Conservation (phyloP, 92 coral and sea anemone species). For the Phenganax marumi region DNA sequence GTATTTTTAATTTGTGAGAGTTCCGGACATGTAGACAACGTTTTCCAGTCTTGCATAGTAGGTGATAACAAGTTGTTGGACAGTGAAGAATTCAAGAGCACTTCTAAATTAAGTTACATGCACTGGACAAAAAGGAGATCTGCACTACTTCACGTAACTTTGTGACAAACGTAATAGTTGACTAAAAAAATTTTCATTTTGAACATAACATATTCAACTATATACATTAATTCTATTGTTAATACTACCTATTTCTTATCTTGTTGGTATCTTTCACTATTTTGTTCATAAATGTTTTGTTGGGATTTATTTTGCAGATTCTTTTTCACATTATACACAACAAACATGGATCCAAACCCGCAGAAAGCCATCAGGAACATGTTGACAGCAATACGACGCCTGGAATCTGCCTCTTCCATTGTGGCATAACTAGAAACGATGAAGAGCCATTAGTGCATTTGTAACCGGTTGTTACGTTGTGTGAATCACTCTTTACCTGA, state of each 20-base stretch:
- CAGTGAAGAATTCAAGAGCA: too few species aligned
- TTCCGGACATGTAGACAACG: too few species aligned
- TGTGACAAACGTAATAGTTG: too few species aligned
- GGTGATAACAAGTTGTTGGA: too few species aligned
- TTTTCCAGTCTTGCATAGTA: too few species aligned
- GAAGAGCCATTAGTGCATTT: not conserved
- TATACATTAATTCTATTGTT: not conserved
- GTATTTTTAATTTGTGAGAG: not conserved
- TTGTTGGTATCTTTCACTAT: conserved; percentile 28
- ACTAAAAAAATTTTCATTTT: too few species aligned
- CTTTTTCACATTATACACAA: conserved; percentile 34
- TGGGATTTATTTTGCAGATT: conserved; percentile 24
- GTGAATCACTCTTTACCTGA: conserved; percentile 8
- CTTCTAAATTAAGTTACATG: too few species aligned
- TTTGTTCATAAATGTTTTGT: conserved; percentile 29
- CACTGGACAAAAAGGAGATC: too few species aligned
- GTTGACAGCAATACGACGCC: conserved; percentile 33
- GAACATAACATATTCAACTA: not conserved
- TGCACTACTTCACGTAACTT: too few species aligned
- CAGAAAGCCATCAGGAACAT: conserved; percentile 34
- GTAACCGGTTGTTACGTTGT: not conserved
- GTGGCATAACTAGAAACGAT: conserved; percentile 4
- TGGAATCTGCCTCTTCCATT: conserved; percentile 44
- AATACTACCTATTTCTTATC: not conserved
- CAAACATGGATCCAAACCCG: conserved; percentile 40